Evolutionary conservation across 2,888 invertebrate species (phyloP), one percentile per base, ranked within the genome.

Genomic region (Diarsia mendica): DNA sequence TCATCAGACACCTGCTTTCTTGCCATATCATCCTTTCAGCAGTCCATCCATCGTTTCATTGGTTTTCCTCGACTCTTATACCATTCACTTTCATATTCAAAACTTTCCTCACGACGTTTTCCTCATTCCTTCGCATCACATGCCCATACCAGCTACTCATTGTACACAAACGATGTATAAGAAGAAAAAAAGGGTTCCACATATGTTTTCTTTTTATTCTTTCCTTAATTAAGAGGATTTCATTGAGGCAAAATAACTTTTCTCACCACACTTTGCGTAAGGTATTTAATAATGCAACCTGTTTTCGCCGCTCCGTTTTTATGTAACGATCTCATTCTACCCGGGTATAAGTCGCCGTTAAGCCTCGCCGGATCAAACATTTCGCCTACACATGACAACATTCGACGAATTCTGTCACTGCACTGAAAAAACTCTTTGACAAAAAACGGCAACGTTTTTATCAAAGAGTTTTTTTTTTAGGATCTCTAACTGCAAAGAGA

Each of bases 211-310:
- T 44, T 53, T 67, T 77, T 44, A 63, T 60, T 48, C n/a, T 10
- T 60, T 48, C 20, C 44, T 77, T 67, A 63, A 81, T 75, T 39
- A 77, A 67, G 46, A 63, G 51, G 23, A 67, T 83, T 79, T 68
- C 33, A 69, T 66, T 65, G 48, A 44, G 68, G 53, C 33, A 11
- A 58, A 70, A 79, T 63, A 83, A 64, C 63, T 67, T 73, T 61
- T 63, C 61, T 48, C 66, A 60, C 74, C 61, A 49, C 58, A 64
- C 23, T 84, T 80, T 80, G 69, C 46, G 51, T 63, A 67, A 72
- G 61, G 55, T 80, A 63, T 81, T 81, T 79, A 83, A 77, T 83
- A 83, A 85, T 83, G 71, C 73, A 85, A 71, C 72, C 68, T 70
- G 67, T 85, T 82, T 77, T 71, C 23, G 70, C 61, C 71, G 81